Evolutionary conservation across 35 echinoderm and acorn worm species (phyloP), one percentile per base, ranked within the genome.

Genomic region (Apostichopus japonicus): DNA sequence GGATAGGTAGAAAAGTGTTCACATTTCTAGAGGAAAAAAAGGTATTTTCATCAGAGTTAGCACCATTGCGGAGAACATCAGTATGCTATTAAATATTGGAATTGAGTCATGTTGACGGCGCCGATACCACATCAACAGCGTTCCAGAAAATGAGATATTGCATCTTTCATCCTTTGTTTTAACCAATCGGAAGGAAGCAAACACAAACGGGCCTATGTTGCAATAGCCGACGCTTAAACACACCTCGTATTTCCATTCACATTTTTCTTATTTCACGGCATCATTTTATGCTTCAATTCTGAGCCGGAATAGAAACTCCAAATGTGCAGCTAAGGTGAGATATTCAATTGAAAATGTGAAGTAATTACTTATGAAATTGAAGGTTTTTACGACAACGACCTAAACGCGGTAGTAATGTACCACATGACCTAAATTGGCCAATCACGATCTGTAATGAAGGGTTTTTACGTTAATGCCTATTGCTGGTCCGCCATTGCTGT

Each of bases 401-500:
- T 79, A 21, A 90, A 97, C 87, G 79, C 78, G 90, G 67, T 82
- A 87, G 79, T 79, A 84, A 93, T 90, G 86, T 79, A 93, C 91
- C 97, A 99, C 92, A 93, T 99, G 97, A 99, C 94, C 59, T 33
- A 19, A 84, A 58, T 99, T 94, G 90, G 93, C 97, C 97, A 99
- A 99, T 99, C 84, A 94, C 55, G 72, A 67, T 71, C 71, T 14
- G 51, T 73, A 71, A 92, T 93, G 87, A 76, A 87, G 51, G 65
- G 77, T 70, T 93, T 93, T 95, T 93, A 91, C 87, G 84, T 91
- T 79, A 88, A 92, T 92, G 90, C 91, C 59, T 96, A 93, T 91
- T 98, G 97, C 95, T 96, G 95, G 93, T 95, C 97, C 97, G 97
- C 97, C 97, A 99, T 99, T 99, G 95, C 97, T 91, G 95, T 93